These are phyloP conservation scores for Calliphora vicina DNA, from an alignment of 1,140 invertebrate genomes.

Conservation along the genomic window DNA sequence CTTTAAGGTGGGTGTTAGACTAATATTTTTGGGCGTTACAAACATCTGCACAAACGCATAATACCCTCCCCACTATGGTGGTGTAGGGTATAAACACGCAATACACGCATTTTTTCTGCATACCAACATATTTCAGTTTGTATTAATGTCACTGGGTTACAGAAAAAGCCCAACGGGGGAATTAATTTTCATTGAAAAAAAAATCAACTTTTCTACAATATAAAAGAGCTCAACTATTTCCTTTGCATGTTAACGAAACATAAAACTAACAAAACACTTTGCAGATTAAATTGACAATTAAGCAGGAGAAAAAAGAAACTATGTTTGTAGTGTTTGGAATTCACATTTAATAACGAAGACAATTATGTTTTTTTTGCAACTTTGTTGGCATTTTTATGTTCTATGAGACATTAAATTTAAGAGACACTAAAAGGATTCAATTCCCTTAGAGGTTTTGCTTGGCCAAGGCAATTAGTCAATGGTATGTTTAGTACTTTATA, in stretches of 20 bases:
- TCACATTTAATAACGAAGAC: not conserved
- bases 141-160: not conserved
- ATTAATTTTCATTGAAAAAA: not conserved
- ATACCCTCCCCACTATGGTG: too few relatives aligned
- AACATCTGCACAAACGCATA: too few relatives aligned
- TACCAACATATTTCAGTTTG: not conserved
- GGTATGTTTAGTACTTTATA: too few relatives aligned
- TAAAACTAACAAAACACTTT: constrained; percentile 12
- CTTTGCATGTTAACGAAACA: constrained; percentile 12
- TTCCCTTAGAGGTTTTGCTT: too few relatives aligned
- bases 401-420: too few relatives aligned
- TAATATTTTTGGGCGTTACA: too few relatives aligned
- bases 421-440: too few relatives aligned
- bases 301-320: not conserved
- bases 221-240: not conserved
- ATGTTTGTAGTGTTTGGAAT: not conserved
- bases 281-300: constrained; percentile 25
- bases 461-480: too few relatives aligned
- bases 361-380: not conserved
- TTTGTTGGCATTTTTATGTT: too few relatives aligned
- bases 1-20: too few relatives aligned
- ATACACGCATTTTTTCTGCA: constrained; percentile 6
- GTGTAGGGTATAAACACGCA: too few relatives aligned
- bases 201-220: not conserved
- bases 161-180: not conserved